phyloP scores from a whole-genome alignment of 1,140 invertebrate species.

The Chionoecetes opilio region DNA sequence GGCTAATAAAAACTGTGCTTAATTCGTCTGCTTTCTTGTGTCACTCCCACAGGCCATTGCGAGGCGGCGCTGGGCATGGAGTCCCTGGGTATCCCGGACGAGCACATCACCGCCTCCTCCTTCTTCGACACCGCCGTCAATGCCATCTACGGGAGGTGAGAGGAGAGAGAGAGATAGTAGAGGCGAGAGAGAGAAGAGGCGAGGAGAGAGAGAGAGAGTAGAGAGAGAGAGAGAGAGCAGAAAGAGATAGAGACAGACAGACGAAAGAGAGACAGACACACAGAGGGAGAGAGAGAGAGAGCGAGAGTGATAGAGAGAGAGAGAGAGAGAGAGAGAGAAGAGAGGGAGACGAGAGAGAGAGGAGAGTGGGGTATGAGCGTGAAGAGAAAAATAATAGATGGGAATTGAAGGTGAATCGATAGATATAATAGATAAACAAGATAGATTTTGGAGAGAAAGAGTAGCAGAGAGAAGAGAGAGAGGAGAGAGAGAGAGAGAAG shows the following conservation, averaged over 20 bases:
- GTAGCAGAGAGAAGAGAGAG: background rate
- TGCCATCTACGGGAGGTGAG: constrained; percentile 70
- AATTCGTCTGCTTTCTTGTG: background rate
- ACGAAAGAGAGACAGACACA: background rate
- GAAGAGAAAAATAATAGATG: too few relatives aligned
- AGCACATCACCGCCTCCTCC: constrained; percentile 93
- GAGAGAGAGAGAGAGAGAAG: background rate
- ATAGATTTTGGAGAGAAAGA: too few relatives aligned
- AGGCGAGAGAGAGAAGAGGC: constrained; percentile 3
- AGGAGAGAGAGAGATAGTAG: background rate
- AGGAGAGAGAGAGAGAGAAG: background rate
- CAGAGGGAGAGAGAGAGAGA: background rate
- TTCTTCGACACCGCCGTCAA: constrained; percentile 89
- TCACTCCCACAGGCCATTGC: constrained; percentile 88
- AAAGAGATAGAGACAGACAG: background rate
- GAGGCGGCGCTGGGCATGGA: constrained; percentile 94
- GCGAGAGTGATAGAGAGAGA: too few relatives aligned
- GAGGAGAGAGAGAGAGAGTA: background rate
- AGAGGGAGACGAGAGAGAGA: background rate
- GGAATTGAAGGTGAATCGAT: too few relatives aligned
- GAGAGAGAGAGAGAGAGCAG: constrained; percentile 28
- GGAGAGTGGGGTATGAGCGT: too few relatives aligned
- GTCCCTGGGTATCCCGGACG: constrained; percentile 92
- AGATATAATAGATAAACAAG: too few relatives aligned
- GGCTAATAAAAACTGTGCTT: background rate